Evolutionary conservation across 2,113 vertebrate species (phyloP), one percentile per base, ranked within the genome.

Genomic region (Heterotis niloticus): DNA sequence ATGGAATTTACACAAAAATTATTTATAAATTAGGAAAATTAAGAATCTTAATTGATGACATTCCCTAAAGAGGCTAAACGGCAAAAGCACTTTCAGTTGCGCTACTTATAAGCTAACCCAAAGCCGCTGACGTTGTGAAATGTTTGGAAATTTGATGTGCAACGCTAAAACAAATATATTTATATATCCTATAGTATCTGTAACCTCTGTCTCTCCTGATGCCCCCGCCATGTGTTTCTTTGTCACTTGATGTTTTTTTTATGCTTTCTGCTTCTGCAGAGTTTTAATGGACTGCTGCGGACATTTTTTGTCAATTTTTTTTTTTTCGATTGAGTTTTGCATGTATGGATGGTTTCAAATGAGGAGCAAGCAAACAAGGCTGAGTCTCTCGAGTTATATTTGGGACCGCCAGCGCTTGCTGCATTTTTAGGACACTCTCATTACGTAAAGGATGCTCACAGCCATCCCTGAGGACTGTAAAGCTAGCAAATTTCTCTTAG

Each of bases 381-480:
- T 7, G 29, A 71, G 29, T 59, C 66, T 70, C 77, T 78, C 10
- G 26, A 62, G 20, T 70, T 60, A n/a, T 51, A 60, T 76, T 60
- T 60, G 65, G 24, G 73, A 7, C 57, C 18, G 73, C 26, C 73
- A 17, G 54, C 26, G 51, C 28, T 5, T 13, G 51, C 65, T 18
- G 26, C 54, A 26, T 78, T 78, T 78, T 60, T 29, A 26, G 65
- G 24, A 78, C 28, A n/a, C 54, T 18, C 76, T 59, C 34, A 67
- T 78, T 78, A 78, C n/a, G 67, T 71, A 71, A 64, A 29, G 66
- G 17, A 34, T n/a, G 28, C 67, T 71, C 51, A 52, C 56, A 71
- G 56, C 67, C 28, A 9, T 51, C 76, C 26, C 76, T 18, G 24
- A 68, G 54, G 65, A 51, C 67, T 14, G 5, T 12, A 59, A 44